Evolutionary conservation across 2,113 vertebrate genomes (phyloP), one percentile per base, ranked within the genome.

Genomic region (Stercorarius parasiticus): DNA sequence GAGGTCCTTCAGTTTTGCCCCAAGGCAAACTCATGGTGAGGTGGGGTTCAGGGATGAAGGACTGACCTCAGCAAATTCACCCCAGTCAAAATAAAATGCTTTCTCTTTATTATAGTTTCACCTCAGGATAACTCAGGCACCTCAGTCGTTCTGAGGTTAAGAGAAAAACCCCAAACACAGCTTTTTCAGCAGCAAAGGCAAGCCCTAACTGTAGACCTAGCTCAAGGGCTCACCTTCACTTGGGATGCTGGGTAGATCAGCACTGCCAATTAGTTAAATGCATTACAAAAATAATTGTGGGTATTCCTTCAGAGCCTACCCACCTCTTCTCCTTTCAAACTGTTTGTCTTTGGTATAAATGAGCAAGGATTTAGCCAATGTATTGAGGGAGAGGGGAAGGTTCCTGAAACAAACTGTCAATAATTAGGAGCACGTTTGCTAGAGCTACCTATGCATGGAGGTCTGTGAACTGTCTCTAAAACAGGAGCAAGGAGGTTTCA

Each of bases 81-180:
- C 10, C 16, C 12, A 62, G 55, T 21, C 38, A 85, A 86, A 93
- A 77, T 76, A 49, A 79, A 87, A 56, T 23, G 7, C 13, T 32
- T 92, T 77, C 6, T 86, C 69, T 70, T 87, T 16, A 21, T 82
- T 77, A 70, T 5, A 90, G 42, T 73, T 92, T 93, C 91, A 58
- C 43, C 34, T 82, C 53, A 86, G 66, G 15, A 74, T 88, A 92
- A 36, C 17, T 76, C 40, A 82, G 49, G 36, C 49, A 91, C 56
- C 18, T 87, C 77, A 84, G n/a, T 65, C 72, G 61, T 72, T 74
- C 38, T 85, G 52, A 97, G 47, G 66, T 56, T 89, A 61, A 91
- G 52, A 32, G 83, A 67, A 88, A 94, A 76, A 23, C 1, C 11
- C 34, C n/a, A 82, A 88, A 34, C 10, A 12, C 29, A 86, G 10